phyloP scores from a whole-genome alignment of 2,888 invertebrate species.

The Halictus ligatus region DNA sequence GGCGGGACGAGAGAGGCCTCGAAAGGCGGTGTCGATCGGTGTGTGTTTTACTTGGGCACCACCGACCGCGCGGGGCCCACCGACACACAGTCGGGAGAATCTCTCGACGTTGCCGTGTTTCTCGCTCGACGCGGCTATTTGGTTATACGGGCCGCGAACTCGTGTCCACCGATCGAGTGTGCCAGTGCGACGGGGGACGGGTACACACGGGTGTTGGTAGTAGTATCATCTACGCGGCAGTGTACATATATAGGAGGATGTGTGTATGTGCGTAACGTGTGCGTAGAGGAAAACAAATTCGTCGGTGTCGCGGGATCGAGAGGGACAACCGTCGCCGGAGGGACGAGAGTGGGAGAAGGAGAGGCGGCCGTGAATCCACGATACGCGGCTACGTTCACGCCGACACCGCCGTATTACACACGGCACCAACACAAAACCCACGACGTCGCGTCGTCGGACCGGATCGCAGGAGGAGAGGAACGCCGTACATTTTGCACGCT shows the following conservation, averaged over 20 bases:
- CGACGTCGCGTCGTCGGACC: conserved; percentile 40
- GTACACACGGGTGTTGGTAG: conserved; percentile 61
- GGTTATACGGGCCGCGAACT: conserved; percentile 50
- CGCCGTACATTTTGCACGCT: conserved; percentile 57
- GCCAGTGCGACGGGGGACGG: conserved; percentile 66
- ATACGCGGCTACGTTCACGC: conserved; percentile 74
- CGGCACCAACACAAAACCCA: conserved; percentile 65
- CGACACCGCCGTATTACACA: conserved; percentile 66
- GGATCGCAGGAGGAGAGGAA: conserved; percentile 52
- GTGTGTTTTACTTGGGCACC: conserved; percentile 49
- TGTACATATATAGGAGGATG: conserved; percentile 43
- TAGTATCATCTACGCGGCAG: conserved; percentile 53
- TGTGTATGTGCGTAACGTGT: conserved; percentile 68
- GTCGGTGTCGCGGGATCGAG: conserved; percentile 34
- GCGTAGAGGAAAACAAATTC: conserved; percentile 59
- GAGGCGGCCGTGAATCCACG: conserved; percentile 73
- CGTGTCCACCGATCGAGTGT: conserved; percentile 69
- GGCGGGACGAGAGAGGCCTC: conserved; percentile 11
- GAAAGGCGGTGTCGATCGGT: conserved; percentile 64
- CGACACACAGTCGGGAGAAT: background rate
- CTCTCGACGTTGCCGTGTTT: background rate
- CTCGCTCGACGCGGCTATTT: conserved; percentile 23
- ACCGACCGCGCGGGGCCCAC: too few species aligned
- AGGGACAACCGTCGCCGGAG: conserved; percentile 34
- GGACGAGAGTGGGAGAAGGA: conserved; percentile 43